These are phyloP conservation scores for Corvus hawaiiensis DNA, from an alignment of 2,113 vertebrate genomes.

Conservation along the genomic window DNA sequence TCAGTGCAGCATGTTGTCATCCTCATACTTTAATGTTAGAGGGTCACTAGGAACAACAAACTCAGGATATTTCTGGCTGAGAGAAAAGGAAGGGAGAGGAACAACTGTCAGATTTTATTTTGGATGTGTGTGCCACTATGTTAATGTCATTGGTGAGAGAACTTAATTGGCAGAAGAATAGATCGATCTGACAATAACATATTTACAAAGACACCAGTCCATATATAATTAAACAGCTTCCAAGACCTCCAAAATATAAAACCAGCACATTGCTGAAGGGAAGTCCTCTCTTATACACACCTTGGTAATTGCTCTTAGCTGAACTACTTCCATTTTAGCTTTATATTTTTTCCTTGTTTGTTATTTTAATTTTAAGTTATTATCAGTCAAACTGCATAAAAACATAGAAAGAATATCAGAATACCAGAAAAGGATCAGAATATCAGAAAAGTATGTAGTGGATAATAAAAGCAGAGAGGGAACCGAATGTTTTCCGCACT, in stretches of 20 bases:
- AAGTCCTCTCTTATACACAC: background rate
- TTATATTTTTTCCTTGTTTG: background rate
- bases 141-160: background rate
- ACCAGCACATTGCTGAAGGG: background rate
- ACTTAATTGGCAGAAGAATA: background rate
- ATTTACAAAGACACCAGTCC: background rate
- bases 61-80: background rate
- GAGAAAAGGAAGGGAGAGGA: background rate
- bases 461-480: background rate
- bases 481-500: background rate
- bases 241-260: background rate
- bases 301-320: background rate
- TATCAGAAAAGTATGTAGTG: background rate
- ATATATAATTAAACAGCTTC: background rate
- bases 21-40: background rate
- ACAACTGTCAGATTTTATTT: background rate
- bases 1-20: fast-evolving
- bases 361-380: background rate
- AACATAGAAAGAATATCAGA: background rate
- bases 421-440: background rate
- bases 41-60: background rate
- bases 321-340: background rate
- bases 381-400: background rate
- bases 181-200: background rate
- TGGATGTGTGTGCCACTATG: background rate